Evolutionary conservation across 92 coral and sea anemone species (phyloP).

Genomic region (Phenganax marumi): DNA sequence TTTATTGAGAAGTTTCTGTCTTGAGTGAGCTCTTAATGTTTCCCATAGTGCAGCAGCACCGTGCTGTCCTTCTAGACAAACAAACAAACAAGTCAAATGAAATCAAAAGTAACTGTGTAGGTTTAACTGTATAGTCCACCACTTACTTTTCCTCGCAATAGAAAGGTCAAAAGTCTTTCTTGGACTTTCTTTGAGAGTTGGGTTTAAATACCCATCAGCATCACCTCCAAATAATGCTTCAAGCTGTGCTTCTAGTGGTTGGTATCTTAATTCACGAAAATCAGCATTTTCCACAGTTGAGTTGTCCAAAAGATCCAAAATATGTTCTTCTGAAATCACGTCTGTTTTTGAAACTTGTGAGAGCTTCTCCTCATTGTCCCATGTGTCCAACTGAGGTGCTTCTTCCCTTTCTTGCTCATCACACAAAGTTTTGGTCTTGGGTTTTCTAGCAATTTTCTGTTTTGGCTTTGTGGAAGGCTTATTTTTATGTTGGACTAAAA

Average conservation of each 20-base stretch:
- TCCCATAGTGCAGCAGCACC: constrained; percentile 93
- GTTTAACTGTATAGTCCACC: not conserved
- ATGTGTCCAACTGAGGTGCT: not conserved
- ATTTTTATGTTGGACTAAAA: not conserved
- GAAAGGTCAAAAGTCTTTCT: constrained; percentile 81
- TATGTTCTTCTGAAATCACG: constrained; percentile 27
- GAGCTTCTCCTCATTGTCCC: constrained; percentile 4
- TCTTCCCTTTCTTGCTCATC: constrained; percentile 3
- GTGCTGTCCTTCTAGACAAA: constrained; percentile 51
- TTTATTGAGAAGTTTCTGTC: constrained; percentile 67
- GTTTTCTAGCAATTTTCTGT: not conserved
- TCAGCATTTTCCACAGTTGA: constrained; percentile 51
- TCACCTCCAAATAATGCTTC: constrained; percentile 65
- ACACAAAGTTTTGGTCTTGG: not conserved
- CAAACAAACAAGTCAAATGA: not conserved
- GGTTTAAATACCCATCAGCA: constrained; percentile 77
- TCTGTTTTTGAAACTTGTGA: not conserved
- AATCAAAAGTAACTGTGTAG: not conserved
- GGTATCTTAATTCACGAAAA: constrained; percentile 68
- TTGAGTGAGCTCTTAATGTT: constrained; percentile 69
- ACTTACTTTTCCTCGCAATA: constrained; percentile 46
- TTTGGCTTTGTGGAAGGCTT: not conserved
- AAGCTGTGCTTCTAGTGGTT: constrained; percentile 79
- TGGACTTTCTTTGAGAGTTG: constrained; percentile 85
- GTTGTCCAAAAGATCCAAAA: constrained; percentile 34